These are phyloP conservation scores for Parnassius orleans DNA, from an alignment of 2,888 invertebrate species.

Conservation along the genomic window DNA sequence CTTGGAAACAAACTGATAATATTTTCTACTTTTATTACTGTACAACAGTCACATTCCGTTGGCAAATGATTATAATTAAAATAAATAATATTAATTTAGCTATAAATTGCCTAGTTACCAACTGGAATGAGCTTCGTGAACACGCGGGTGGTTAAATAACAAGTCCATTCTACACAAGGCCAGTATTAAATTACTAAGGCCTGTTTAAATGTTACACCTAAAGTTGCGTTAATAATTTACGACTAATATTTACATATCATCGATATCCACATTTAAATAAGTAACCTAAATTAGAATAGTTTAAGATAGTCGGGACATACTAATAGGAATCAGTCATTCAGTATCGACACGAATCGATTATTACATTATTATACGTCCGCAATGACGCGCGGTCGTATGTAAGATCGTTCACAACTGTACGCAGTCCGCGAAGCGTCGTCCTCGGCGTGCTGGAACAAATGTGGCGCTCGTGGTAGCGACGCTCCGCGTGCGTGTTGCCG, in stretches of 20 bases:
- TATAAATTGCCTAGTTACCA: slow-evolving; percentile 78
- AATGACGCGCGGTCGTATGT: slow-evolving; percentile 4
- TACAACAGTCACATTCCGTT: slow-evolving; percentile 79
- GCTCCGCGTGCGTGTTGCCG: slow-evolving; percentile 32
- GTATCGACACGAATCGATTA: slow-evolving; percentile 50
- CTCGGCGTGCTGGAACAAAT: slow-evolving; percentile 32
- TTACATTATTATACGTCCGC: slow-evolving; percentile 9
- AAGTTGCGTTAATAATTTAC: slow-evolving; percentile 75
- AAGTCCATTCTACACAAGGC: slow-evolving; percentile 69
- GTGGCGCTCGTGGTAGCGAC: slow-evolving; percentile 37
- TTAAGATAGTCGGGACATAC: slow-evolving; percentile 73
- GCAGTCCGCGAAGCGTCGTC: slow-evolving; percentile 26
- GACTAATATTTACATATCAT: slow-evolving; percentile 76
- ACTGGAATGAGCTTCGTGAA: slow-evolving; percentile 77
- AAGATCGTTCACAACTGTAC: slow-evolving; percentile 25
- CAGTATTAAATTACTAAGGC: slow-evolving; percentile 55
- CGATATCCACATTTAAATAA: slow-evolving; percentile 71
- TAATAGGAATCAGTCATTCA: slow-evolving; percentile 79
- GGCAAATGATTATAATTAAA: slow-evolving; percentile 73
- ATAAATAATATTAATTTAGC: slow-evolving; percentile 77
- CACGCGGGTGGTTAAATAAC: slow-evolving; percentile 78
- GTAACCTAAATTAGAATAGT: slow-evolving; percentile 75
- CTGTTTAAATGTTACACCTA: slow-evolving; percentile 62
- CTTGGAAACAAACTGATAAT: slow-evolving; percentile 52
- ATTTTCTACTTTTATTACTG: slow-evolving; percentile 72